Evolutionary conservation across 2,113 vertebrate genomes (phyloP).

Genomic region (Gnathonemus longibarbis): DNA sequence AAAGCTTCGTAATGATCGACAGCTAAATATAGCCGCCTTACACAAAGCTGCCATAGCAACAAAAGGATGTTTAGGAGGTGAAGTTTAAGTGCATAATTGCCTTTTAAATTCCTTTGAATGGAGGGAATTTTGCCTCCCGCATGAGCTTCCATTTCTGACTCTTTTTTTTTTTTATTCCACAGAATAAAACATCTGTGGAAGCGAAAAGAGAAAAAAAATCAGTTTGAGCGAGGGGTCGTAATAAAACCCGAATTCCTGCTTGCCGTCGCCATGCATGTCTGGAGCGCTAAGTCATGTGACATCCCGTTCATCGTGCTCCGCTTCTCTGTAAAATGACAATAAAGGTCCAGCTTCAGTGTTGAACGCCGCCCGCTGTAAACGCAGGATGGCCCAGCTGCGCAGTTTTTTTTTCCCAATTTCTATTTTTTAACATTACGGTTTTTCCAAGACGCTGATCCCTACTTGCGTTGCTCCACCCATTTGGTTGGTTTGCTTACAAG

Average conservation of each 20-base stretch:
- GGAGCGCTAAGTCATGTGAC: not conserved
- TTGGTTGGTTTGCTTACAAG: not conserved
- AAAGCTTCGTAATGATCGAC: conserved; percentile 33
- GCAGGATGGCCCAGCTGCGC: not conserved
- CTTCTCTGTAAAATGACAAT: not conserved
- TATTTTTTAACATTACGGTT: not conserved
- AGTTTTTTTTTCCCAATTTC: not conserved
- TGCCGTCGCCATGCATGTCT: not conserved
- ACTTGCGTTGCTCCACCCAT: not conserved
- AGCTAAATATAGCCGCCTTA: conserved; percentile 40
- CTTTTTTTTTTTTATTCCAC: not conserved
- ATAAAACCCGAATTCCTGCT: not conserved
- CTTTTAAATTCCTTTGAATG: conserved; percentile 34
- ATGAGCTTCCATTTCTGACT: not conserved
- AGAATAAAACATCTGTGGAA: not conserved
- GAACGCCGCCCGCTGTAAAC: not conserved
- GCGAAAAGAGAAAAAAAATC: not conserved
- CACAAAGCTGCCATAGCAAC: conserved; percentile 43
- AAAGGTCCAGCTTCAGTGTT: not conserved
- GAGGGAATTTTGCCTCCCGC: conserved; percentile 28
- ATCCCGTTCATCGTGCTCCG: not conserved
- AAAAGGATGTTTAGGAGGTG: conserved; percentile 27
- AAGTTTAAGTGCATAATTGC: conserved; percentile 32
- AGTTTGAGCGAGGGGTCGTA: not conserved
- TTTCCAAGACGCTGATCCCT: not conserved